Base-by-base conservation (phyloP, 2,797 vertebrate genomes). In the Potorous gilbertii region DNA sequence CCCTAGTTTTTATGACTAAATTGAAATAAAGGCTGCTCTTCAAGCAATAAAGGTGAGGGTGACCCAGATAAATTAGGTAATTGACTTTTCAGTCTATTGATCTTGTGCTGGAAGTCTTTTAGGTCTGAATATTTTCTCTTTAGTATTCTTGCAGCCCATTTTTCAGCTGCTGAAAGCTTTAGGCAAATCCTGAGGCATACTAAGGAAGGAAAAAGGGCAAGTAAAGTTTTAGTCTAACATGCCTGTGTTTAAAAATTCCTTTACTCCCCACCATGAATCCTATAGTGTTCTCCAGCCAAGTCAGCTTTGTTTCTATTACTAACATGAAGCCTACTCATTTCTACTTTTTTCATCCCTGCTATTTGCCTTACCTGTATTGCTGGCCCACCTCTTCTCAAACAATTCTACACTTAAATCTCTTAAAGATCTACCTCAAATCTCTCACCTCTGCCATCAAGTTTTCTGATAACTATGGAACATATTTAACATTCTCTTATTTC, bases 21-120 rank as follows among this genome's bases (percentile, higher is more conserved):
- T 95, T 97, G 93, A 98, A 97, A 95, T 98, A 98, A 98, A 98
- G 91, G 94, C 95, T 97, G 50, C 97, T 98, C 92, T 97, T 97
- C 92, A 59, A 97, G 92, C 93, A 96, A 96, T 92, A 98, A 98
- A 98, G 93, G 62, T 94, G 96, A 98, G 95, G 95, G 94, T 96
- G 93, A 98, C 94, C 96, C 31, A 97, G 95, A 92, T 95, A 98
- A 98, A 96, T 98, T 96, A 97, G 95, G 97, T 96, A 1, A 97
- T 98, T 97, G 97, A 91, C 91, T 97, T 97, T 95, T 97, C 92
- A 97, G 96, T n/a, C 97, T 98, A 98, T 66, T 97, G 97, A 98
- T 97, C 96, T 98, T 98, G 97, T 96, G 95, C 97, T 97, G 96
- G 55, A 98, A 92, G 55, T 96, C 97, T 97, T 91, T 95, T 96